phyloP scores from a whole-genome alignment of 2,888 invertebrate species.

The Helobdella robusta region DNA sequence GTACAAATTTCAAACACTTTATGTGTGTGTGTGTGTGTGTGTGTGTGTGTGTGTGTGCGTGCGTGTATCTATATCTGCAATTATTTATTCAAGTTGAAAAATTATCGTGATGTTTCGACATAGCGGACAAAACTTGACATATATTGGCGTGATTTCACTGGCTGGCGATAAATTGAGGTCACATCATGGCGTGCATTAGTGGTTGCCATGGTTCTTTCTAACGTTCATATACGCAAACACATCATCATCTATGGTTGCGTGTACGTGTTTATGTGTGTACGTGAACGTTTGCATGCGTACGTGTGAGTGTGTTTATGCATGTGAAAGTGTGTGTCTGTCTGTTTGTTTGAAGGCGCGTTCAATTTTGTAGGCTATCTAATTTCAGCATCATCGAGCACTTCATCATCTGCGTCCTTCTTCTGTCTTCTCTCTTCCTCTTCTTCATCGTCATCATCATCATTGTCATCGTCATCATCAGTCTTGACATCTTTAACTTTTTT shows the following conservation, averaged over 20 bases:
- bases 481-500: too few relatives aligned
- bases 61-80: not conserved
- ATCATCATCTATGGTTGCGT: too few relatives aligned
- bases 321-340: not conserved
- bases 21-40: slow-evolving; percentile 25
- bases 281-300: not conserved
- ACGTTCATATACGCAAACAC: not conserved
- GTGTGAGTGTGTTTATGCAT: slow-evolving; percentile 1
- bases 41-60: slow-evolving; percentile 19
- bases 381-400: not conserved
- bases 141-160: too few relatives aligned
- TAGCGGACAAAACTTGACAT: too few relatives aligned
- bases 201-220: too few relatives aligned
- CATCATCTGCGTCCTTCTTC: not conserved
- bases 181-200: too few relatives aligned
- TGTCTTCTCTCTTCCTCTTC: not conserved
- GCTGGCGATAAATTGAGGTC: too few relatives aligned
- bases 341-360: not conserved
- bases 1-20: too few relatives aligned
- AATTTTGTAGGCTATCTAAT: too few relatives aligned
- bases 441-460: not conserved
- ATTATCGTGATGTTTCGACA: too few relatives aligned
- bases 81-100: too few relatives aligned
- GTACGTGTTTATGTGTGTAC: slow-evolving; percentile 1
- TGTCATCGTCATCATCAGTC: not conserved